Evolutionary conservation across 2,797 vertebrate species (phyloP), one percentile per base, ranked within the genome.

Genomic region (Lateolabrax maculatus): DNA sequence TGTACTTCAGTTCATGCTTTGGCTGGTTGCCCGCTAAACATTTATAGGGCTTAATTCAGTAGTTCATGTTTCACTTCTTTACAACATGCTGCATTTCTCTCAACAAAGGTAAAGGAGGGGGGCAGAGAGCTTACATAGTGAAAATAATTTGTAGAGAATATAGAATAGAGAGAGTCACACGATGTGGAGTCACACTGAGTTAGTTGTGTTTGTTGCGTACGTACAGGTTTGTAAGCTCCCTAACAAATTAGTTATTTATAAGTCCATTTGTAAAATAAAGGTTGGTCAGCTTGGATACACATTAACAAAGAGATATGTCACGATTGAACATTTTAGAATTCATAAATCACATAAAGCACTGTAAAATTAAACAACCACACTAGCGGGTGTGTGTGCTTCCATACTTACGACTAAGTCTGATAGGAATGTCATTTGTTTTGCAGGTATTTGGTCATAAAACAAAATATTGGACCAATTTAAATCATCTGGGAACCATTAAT

Each of bases 21-120:
- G 82, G 60, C 77, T 75, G 34, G 71, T 74, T 80, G 77, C 67
- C 60, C 10, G 9, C 49, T 49, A 73, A 83, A 82, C 52, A 88
- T 83, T 83, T 79, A 80, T 61, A 64, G 67, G 44, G n/a, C 43
- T 63, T 77, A 75, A 82, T 84, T 79, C 81, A 80, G 80, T 25
- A 25, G 67, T 23, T n/a, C 37, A 46, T 46, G 62, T 77, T 75
- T 75, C 31, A 70, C 66, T 55, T 70, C 74, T 67, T 77, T 34
- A 70, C 75, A 67, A 25, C 31, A 16, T 9, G 53, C 56, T 62
- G 46, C 67, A 56, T 0, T 11, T 34, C 37, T 55, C 29, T 72
- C 41, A 58, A 65, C 58, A 72, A 85, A 75, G 46, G 31, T 34
- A 67, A 43, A 8, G 1, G 18, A 9, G 49, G 15, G 2, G 7